Percentiles rank a stretch among this genome's conserved stretches.
Conservation (phyloP, 2,797 vertebrate species). For the Pipistrellus pygmaeus region DNA sequence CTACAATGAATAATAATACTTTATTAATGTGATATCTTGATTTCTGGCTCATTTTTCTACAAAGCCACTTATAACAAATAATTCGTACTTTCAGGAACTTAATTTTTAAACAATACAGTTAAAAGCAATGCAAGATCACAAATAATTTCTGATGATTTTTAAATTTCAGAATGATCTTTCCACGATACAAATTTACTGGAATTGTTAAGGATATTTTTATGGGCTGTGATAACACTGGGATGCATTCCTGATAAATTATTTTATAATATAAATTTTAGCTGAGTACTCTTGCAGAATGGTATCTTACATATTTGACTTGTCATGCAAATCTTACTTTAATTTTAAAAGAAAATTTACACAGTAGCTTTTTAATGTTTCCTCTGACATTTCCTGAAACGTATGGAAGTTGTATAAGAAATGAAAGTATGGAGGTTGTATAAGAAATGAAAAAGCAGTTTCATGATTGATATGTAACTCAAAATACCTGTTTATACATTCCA, state of each 20-base stretch:
- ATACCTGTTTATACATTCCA: neutral
- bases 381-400: neutral
- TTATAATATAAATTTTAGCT: neutral
- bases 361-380: neutral
- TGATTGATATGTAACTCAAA: slow-evolving; percentile 4
- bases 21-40: neutral
- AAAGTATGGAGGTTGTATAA: neutral
- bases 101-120: slow-evolving; percentile 1
- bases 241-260: neutral
- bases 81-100: neutral
- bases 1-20: slow-evolving; percentile 33
- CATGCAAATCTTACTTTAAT: slow-evolving; percentile 17
- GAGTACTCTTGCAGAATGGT: neutral
- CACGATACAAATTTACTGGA: neutral
- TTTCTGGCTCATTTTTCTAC: slow-evolving; percentile 46
- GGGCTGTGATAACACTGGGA: neutral
- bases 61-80: slow-evolving; percentile 21
- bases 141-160: slow-evolving; percentile 16
- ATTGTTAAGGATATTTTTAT: neutral
- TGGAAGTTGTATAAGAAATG: neutral
- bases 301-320: neutral
- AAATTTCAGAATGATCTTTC: slow-evolving; percentile 32
- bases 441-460: neutral
- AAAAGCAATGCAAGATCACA: slow-evolving; percentile 32
- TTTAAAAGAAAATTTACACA: slow-evolving; percentile 53